Conservation (phyloP, 1,140 invertebrate genomes). For the Drosophila lowei region DNA sequence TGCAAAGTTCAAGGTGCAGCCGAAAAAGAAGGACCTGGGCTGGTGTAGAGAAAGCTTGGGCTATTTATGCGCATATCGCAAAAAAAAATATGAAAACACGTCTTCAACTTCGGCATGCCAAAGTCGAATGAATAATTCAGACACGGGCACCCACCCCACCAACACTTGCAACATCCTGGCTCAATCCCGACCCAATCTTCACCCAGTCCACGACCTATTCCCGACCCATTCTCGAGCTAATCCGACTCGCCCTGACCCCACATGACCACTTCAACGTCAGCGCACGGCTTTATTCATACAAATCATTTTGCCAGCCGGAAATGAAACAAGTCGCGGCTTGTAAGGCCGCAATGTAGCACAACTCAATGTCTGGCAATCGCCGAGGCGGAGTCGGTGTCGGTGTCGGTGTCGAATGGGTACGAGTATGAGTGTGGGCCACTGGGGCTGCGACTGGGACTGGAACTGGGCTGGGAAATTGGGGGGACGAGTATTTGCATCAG, state of each 20-base stretch:
- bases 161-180: background rate
- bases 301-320: conserved; percentile 77
- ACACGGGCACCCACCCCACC: conserved; percentile 2
- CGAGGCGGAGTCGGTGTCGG: background rate
- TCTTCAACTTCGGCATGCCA: conserved; percentile 27
- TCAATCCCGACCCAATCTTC: background rate
- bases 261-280: conserved; percentile 54
- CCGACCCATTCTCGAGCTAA: background rate
- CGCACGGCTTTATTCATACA: conserved; percentile 64
- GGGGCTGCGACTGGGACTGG: too few species aligned
- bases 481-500: conserved; percentile 44
- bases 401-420: too few species aligned
- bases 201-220: background rate
- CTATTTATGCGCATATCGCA: conserved; percentile 54
- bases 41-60: background rate
- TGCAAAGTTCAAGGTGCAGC: conserved; percentile 68
- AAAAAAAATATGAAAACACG: conserved; percentile 48
- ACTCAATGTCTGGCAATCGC: background rate
- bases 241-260: background rate
- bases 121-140: conserved; percentile 73
- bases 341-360: conserved; percentile 11
- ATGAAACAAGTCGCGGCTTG: conserved; percentile 69
- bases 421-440: too few species aligned
- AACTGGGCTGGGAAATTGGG: background rate
- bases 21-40: background rate